Conservation (phyloP, 1,140 invertebrate genomes). For the Caerostris extrusa region DNA sequence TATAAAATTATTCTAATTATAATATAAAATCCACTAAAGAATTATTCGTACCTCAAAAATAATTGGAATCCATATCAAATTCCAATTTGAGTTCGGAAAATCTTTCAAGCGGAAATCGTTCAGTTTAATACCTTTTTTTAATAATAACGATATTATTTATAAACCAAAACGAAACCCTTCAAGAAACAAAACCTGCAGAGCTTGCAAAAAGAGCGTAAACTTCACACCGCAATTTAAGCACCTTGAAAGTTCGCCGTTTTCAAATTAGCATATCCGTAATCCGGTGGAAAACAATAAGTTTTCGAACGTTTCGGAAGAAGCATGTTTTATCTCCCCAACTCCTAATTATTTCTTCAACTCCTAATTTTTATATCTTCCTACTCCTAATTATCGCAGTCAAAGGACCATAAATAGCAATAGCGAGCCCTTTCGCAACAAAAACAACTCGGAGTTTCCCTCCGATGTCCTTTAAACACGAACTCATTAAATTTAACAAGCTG, state of each 20-base stretch:
- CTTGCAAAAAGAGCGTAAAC: not conserved
- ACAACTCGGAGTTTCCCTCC: not conserved
- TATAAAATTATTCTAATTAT: too few species aligned
- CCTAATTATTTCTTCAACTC: too few species aligned
- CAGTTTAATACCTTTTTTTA: not conserved
- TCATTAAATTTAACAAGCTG: constrained; percentile 38
- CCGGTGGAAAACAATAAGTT: constrained; percentile 16
- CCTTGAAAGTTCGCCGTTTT: not conserved
- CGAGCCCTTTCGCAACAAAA: not conserved
- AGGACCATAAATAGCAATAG: constrained; percentile 21
- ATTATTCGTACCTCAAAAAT: too few species aligned
- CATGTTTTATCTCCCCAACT: not conserved
- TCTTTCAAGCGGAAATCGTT: not conserved
- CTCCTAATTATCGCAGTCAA: not conserved
- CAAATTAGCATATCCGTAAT: not conserved
- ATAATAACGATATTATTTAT: not conserved
- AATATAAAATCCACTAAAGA: too few species aligned
- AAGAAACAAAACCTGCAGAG: too few species aligned
- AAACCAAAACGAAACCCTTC: not conserved
- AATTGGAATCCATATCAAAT: not conserved
- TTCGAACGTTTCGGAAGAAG: not conserved
- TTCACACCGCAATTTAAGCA: not conserved
- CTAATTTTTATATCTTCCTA: not conserved
- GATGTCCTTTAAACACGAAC: constrained; percentile 18
- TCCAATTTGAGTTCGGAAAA: not conserved